Evolutionary conservation across 2,113 vertebrate genomes (phyloP), one percentile per base, ranked within the genome.

Genomic region (Cromileptes altivelis): DNA sequence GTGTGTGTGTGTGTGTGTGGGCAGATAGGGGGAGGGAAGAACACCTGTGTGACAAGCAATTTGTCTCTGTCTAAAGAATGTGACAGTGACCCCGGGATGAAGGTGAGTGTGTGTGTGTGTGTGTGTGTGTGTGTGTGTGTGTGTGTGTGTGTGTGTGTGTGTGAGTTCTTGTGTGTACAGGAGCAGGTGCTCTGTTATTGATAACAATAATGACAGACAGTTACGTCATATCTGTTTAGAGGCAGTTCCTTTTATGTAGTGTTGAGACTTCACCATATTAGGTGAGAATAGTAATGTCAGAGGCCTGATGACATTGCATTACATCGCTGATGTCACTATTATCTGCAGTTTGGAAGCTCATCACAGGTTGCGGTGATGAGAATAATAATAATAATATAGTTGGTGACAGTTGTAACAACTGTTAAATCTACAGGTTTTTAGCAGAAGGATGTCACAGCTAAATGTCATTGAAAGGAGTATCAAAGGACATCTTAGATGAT

Each of bases 1-100:
- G 40, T 13, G 76, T 69, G 15, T 21, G 27, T 15, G 69, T 27
- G 70, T 72, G 40, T 72, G 55, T 27, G 33, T 25, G 21, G 9
- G 64, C 13, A 47, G 13, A 17, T 10, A n/a, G 23, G 27, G 57
- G 25, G 27, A 25, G 55, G n/a, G 60, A 60, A 56, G 70, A 82
- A 70, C 90, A 92, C 87, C 86, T 94, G 91, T 85, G 89, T 60
- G 3, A 50, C 58, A 82, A 33, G 74, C 90, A 76, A 92, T 93
- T 78, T 83, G 84, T 93, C 93, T 90, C 78, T 88, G 91, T 86
- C 85, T 53, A 75, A 86, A 80, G 86, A 91, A 91, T 92, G 82
- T 89, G 89, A 90, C 88, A 82, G 75, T 90, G 90, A 91, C 88
- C 92, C 81, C 72, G 5, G 57, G 69, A 87, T 89, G 89, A 93